Evolutionary conservation across 2,797 vertebrate genomes (phyloP).

Genomic region (Odontamblyopus rebecca): DNA sequence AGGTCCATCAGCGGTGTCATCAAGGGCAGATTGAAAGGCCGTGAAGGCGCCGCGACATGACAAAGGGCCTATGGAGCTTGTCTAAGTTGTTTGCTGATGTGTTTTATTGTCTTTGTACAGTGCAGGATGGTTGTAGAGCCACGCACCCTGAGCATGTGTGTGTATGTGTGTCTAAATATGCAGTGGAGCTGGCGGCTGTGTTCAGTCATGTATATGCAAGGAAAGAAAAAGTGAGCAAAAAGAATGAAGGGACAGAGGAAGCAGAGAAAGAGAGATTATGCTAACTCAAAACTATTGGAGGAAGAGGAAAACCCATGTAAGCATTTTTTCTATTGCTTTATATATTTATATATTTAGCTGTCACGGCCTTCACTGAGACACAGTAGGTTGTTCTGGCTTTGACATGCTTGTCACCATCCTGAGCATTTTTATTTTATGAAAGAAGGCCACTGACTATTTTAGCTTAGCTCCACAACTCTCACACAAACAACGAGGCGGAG

Average conservation of each 20-base stretch:
- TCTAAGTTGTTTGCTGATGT: slow-evolving; percentile 56
- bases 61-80: slow-evolving; percentile 48
- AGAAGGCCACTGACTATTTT: slow-evolving; percentile 49
- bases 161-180: slow-evolving; percentile 17
- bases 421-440: slow-evolving; percentile 41
- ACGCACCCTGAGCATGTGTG: slow-evolving; percentile 18
- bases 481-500: slow-evolving; percentile 38
- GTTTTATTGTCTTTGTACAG: slow-evolving; percentile 59
- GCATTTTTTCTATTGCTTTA: slow-evolving; percentile 66
- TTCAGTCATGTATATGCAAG: slow-evolving; percentile 55
- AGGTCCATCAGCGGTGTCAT: slow-evolving; percentile 59
- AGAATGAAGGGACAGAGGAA: slow-evolving; percentile 39
- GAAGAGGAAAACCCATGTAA: slow-evolving; percentile 67
- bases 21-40: slow-evolving; percentile 57
- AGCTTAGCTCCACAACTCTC: slow-evolving; percentile 24
- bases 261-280: slow-evolving; percentile 63
- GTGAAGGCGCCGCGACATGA: slow-evolving; percentile 51
- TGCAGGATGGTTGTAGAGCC: slow-evolving; percentile 26
- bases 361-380: slow-evolving; percentile 55
- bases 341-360: slow-evolving; percentile 71
- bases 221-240: slow-evolving; percentile 57
- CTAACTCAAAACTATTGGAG: slow-evolving; percentile 69
- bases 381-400: slow-evolving; percentile 45
- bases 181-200: slow-evolving; percentile 38
- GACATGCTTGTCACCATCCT: slow-evolving; percentile 57